These are phyloP conservation scores for Morone saxatilis DNA, from an alignment of 2,113 vertebrate species.

Conservation along the genomic window DNA sequence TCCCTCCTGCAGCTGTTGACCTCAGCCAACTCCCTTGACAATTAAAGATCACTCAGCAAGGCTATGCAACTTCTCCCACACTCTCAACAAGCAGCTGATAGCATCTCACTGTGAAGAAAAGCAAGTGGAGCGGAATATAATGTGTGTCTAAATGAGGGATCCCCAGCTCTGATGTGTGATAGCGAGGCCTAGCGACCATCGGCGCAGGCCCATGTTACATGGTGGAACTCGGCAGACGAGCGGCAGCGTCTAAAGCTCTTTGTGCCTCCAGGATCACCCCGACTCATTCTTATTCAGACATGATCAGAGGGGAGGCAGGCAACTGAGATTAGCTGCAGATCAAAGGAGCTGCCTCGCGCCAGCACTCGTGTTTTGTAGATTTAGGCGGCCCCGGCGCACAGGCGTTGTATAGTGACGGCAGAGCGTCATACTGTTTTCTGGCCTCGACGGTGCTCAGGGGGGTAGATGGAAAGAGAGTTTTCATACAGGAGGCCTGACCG, in stretches of 20 bases:
- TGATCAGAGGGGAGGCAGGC: slow-evolving; percentile 85
- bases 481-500: slow-evolving; percentile 61
- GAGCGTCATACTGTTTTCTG: slow-evolving; percentile 77
- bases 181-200: slow-evolving; percentile 59
- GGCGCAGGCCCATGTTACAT: slow-evolving; percentile 43
- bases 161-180: slow-evolving; percentile 54
- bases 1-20: slow-evolving; percentile 72
- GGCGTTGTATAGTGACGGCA: slow-evolving; percentile 65
- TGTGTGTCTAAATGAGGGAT: slow-evolving; percentile 66
- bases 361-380: slow-evolving; percentile 83
- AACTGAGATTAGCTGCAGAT: slow-evolving; percentile 86
- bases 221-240: slow-evolving; percentile 63
- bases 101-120: slow-evolving; percentile 70
- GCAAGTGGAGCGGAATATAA: slow-evolving; percentile 60
- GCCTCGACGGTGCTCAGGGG: slow-evolving; percentile 72
- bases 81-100: slow-evolving; percentile 73
- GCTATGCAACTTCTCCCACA: slow-evolving; percentile 77
- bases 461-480: slow-evolving; percentile 67
- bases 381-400: slow-evolving; percentile 71
- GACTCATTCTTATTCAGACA: slow-evolving; percentile 86
- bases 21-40: slow-evolving; percentile 68
- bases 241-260: slow-evolving; percentile 80
- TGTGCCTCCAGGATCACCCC: slow-evolving; percentile 83
- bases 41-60: slow-evolving; percentile 78
- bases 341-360: slow-evolving; percentile 82